phyloP scores from a whole-genome alignment of 1,140 invertebrate genomes.

The Camponotus pennsylvanicus region DNA sequence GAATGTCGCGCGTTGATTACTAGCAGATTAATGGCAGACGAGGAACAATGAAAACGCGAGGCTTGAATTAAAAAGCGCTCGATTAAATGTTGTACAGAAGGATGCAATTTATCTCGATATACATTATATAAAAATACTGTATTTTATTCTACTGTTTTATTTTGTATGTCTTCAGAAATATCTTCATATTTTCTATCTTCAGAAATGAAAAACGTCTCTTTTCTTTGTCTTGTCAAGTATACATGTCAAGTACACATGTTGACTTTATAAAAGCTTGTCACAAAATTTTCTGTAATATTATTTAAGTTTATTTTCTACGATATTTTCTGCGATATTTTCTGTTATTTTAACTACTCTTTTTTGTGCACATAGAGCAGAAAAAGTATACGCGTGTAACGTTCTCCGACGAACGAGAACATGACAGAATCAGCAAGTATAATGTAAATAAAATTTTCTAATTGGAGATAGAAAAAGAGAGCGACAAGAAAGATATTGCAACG shows the following conservation, averaged over 20 bases:
- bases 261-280: neutral
- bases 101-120: neutral
- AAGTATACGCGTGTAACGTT: slow-evolving; percentile 16
- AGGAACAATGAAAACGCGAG: neutral
- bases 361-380: neutral
- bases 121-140: no score
- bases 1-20: neutral
- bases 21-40: slow-evolving; percentile 3
- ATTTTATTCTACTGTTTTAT: no score
- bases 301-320: slow-evolving; percentile 6
- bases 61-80: neutral
- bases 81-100: neutral
- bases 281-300: slow-evolving; percentile 2
- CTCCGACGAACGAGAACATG: slow-evolving; percentile 1
- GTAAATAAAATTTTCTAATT: slow-evolving; percentile 44
- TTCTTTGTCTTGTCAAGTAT: neutral
- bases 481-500: neutral
- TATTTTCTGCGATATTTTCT: neutral
- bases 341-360: neutral
- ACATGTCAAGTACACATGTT: neutral
- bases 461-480: slow-evolving; percentile 6
- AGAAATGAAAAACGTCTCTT: neutral
- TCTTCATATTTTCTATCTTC: neutral
- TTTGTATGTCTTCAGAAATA: neutral
- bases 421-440: slow-evolving; percentile 50